Evolutionary conservation across 2,888 invertebrate genomes (phyloP), one percentile per base, ranked within the genome.

Genomic region (Chirona hameri): DNA sequence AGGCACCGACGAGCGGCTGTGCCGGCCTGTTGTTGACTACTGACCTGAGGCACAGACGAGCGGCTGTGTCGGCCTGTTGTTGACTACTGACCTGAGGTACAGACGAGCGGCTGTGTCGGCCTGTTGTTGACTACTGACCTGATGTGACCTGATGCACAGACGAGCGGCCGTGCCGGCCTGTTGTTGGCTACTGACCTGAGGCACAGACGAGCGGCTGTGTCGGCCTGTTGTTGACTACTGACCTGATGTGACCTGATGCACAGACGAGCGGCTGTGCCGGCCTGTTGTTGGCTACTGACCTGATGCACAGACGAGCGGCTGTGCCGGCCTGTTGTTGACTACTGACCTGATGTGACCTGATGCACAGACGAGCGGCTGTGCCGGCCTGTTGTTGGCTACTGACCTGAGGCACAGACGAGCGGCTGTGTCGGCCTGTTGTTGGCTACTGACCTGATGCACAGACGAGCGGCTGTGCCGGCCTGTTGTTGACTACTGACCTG

Each of bases 81-180:
- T n/a, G n/a, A 7, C 60, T 10, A 27, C 65, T 27, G 27, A 65
- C 65, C 65, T 69, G 65, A 27, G 27, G 72, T 31, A 21, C 83
- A 84, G 84, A 85, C 84, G 82, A 29, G 83, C 86, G 31, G 87
- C 81, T 15, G 88, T 88, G 83, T 86, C n/a, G n/a, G n/a, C n/a
- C n/a, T n/a, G n/a, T n/a, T n/a, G n/a, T n/a, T n/a, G n/a, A n/a
- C n/a, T n/a, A n/a, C n/a, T n/a, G n/a, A n/a, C n/a, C n/a, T n/a
- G n/a, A n/a, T n/a, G n/a, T 27, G 27, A 65, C 65, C 65, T 69
- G 65, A 27, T 27, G 72, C 72, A 21, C 83, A 84, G 84, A 85
- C 84, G 82, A 29, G 83, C 86, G 31, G 87, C 81, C 15, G 88
- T 88, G 83, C 86, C n/a, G n/a, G n/a, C n/a, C n/a, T n/a, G n/a